phyloP scores from a whole-genome alignment of 2,888 invertebrate genomes.

The Drosophila meridiana region DNA sequence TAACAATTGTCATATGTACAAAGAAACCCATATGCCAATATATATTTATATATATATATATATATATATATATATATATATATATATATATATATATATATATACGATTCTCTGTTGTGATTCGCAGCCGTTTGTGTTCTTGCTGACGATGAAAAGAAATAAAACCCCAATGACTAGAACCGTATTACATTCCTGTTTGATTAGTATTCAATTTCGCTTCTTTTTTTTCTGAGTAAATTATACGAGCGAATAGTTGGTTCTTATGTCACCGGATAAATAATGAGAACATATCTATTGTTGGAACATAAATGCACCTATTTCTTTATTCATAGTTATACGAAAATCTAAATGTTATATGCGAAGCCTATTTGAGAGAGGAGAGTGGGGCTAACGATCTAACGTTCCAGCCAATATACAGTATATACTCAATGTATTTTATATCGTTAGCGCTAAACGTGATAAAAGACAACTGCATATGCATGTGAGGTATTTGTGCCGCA shows the following conservation, averaged over 20 bases:
- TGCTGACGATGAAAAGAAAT: conserved; percentile 5
- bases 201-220: not conserved
- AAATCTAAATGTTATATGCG: conserved; percentile 1
- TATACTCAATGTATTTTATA: not conserved
- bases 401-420: not conserved
- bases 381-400: not conserved
- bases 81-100: not conserved
- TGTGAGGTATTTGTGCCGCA: not conserved
- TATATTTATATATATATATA: not conserved
- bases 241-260: not conserved
- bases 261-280: not conserved
- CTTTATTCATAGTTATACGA: not conserved
- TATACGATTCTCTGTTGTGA: conserved; percentile 33
- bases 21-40: not conserved
- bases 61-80: not conserved
- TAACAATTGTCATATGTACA: conserved; percentile 10
- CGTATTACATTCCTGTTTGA: not conserved
- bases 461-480: not conserved
- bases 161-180: not conserved
- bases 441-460: not conserved
- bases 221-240: not conserved
- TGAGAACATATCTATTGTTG: conserved; percentile 9
- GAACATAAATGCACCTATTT: conserved; percentile 1
- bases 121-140: conserved; percentile 44
- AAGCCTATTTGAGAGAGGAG: not conserved